Conservation (phyloP, 2,113 vertebrate species). For the Theristicus caerulescens region DNA sequence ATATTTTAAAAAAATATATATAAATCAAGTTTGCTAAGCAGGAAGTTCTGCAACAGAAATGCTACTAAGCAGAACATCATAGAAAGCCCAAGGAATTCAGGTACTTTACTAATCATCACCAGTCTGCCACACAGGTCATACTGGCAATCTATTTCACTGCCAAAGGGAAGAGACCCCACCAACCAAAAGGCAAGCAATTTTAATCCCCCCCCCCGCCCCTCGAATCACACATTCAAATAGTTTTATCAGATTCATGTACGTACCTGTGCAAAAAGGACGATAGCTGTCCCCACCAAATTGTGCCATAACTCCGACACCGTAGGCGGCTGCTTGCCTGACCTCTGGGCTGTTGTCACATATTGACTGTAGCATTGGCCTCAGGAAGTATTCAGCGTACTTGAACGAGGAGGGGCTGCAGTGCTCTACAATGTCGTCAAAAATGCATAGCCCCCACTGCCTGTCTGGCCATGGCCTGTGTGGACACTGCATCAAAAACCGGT, state of each 20-base stretch:
- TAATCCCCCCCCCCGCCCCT: fast-evolving
- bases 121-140: neutral
- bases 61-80: neutral
- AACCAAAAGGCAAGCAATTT: neutral
- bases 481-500: slow-evolving; percentile 75
- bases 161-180: neutral
- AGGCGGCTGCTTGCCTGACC: slow-evolving; percentile 94
- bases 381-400: slow-evolving; percentile 93
- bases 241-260: fast-evolving
- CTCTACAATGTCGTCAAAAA: slow-evolving; percentile 96
- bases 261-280: slow-evolving; percentile 93
- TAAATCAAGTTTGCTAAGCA: neutral
- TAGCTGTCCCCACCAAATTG: slow-evolving; percentile 96
- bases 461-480: slow-evolving; percentile 95
- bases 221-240: fast-evolving
- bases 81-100: neutral
- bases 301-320: slow-evolving; percentile 95
- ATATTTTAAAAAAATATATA: neutral
- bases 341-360: slow-evolving; percentile 92
- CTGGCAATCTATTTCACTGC: neutral
- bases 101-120: neutral
- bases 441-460: slow-evolving; percentile 97
- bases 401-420: slow-evolving; percentile 97
- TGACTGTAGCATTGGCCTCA: slow-evolving; percentile 90
- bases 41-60: neutral